phyloP scores from a whole-genome alignment of 1,140 invertebrate genomes.

The Homalodisca vitripennis region DNA sequence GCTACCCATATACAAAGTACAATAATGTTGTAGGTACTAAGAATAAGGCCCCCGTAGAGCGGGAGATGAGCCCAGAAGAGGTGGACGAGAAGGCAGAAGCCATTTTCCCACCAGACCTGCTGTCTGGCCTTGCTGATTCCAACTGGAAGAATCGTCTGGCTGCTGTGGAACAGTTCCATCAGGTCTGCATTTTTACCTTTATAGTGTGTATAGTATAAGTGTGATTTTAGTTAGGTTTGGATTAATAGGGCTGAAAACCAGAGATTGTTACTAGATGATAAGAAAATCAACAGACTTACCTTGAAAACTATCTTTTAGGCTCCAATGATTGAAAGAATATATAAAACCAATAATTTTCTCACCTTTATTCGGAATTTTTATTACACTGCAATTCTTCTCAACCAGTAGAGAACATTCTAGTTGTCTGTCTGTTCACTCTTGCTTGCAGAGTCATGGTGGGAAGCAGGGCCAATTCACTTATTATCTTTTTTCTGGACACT shows the following conservation, averaged over 20 bases:
- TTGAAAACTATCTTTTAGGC: too few relatives aligned
- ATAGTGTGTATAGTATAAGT: not conserved
- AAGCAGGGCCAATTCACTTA: too few relatives aligned
- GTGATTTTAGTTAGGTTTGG: not conserved
- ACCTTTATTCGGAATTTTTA: not conserved
- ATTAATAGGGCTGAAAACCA: too few relatives aligned
- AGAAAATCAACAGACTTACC: too few relatives aligned
- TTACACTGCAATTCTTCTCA: not conserved
- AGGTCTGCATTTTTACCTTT: slow-evolving; percentile 45
- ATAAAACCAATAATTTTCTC: not conserved
- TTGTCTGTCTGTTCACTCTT: too few relatives aligned
- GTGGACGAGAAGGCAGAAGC: slow-evolving; percentile 66
- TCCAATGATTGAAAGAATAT: not conserved
- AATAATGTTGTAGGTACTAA: slow-evolving; percentile 38
- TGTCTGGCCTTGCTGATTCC: slow-evolving; percentile 68
- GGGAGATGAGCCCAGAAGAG: slow-evolving; percentile 63
- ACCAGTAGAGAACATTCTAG: too few relatives aligned
- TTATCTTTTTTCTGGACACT: too few relatives aligned
- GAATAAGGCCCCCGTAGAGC: slow-evolving; percentile 49
- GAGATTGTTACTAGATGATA: too few relatives aligned
- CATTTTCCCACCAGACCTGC: slow-evolving; percentile 59
- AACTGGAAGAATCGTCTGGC: slow-evolving; percentile 88
- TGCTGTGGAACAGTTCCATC: slow-evolving; percentile 70
- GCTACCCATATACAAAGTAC: too few relatives aligned
- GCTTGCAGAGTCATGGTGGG: too few relatives aligned